A percentile compares a stretch with the other conserved stretches of the same genome.
Evolutionary conservation across 2,888 invertebrate genomes (phyloP).

Genomic region (Eupithecia abbreviata): DNA sequence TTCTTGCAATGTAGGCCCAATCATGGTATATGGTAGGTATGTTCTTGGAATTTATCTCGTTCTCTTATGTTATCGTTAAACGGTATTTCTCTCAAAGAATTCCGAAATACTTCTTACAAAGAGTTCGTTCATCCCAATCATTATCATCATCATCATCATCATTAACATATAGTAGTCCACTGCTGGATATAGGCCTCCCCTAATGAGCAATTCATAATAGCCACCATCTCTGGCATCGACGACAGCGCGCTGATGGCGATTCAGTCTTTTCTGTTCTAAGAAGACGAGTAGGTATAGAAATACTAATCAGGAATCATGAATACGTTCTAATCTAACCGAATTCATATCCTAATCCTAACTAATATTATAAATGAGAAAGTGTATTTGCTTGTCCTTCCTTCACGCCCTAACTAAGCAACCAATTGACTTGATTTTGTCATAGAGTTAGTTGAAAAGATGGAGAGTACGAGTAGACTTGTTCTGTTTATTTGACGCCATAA

Average conservation of each 20-base stretch:
- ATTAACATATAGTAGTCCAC: too few relatives aligned
- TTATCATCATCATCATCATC: too few relatives aligned
- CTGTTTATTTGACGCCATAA: background rate
- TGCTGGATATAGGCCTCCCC: too few relatives aligned
- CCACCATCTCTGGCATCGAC: too few relatives aligned
- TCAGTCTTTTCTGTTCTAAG: background rate
- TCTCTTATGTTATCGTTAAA: background rate
- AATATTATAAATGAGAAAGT: background rate
- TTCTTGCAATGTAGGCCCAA: background rate
- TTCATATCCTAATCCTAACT: background rate
- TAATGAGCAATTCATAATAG: too few relatives aligned
- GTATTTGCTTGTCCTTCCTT: background rate
- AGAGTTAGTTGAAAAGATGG: too few relatives aligned
- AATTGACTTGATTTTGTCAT: too few relatives aligned
- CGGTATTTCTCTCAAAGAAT: background rate
- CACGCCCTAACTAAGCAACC: too few relatives aligned
- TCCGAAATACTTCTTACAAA: background rate
- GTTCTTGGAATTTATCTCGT: background rate
- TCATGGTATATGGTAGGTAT: too few relatives aligned
- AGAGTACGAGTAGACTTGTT: too few relatives aligned
- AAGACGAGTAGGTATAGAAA: too few relatives aligned
- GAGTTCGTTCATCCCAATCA: background rate
- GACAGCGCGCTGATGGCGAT: too few relatives aligned
- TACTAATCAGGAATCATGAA: background rate
- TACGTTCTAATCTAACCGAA: background rate